Evolutionary conservation across 2,888 invertebrate genomes (phyloP), one percentile per base, ranked within the genome.

Genomic region (Phragmatobia fuliginosa): DNA sequence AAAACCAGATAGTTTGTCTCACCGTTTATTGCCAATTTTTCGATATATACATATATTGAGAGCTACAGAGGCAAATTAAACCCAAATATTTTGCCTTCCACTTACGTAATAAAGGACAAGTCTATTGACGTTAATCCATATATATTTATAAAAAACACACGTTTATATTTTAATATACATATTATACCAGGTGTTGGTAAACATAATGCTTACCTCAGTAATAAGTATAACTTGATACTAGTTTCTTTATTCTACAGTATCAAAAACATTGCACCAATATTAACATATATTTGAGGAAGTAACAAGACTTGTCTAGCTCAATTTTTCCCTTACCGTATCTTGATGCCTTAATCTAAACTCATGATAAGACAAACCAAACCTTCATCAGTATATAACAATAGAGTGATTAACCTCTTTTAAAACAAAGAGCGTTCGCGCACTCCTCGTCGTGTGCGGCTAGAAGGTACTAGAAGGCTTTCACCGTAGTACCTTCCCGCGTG

Each of bases 381-480:
- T 75, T 75, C 70, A 74, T 75, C 72, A 62, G 36, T 58, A 28
- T 70, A 62, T 63, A 77, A 80, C 80, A 80, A 80, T 77, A 66
- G 77, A 81, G 80, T 81, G 80, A 80, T 81, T 81, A 81, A 81
- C 82, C 77, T 69, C 75, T 73, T 72, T 67, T 69, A 72, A 69
- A 75, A 80, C 80, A 80, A 80, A 79, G 82, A 80, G 80, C 75
- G 73, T 68, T 65, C 72, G 74, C 79, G 52, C 32, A 33, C 64
- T 56, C 36, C 52, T 33, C 25, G 73, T 82, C 79, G 81, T 80
- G 77, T 76, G 63, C 58, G 71, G 75, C 80, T 80, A 79, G 65
- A 78, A 79, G 80, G 75, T 76, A 77, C 80, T 77, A 75, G 75
- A 81, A 73, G 63, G 74, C 74, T 73, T 38, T 67, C 66, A 70